These are phyloP conservation scores for Pristionchus fissidentatus DNA, from an alignment of 2,888 invertebrate genomes.

Conservation along the genomic window DNA sequence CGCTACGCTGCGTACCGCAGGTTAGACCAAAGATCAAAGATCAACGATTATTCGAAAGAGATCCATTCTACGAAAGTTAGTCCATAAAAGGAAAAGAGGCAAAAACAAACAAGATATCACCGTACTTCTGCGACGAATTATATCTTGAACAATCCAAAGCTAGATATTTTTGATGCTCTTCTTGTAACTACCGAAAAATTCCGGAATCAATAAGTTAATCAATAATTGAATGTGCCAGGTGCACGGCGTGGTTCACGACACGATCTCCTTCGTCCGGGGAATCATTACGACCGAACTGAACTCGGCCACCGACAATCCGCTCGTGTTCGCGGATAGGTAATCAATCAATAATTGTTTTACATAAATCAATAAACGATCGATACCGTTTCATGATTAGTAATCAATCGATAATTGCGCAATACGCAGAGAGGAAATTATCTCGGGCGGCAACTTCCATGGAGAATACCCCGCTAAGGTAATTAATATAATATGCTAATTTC, in stretches of 20 bases:
- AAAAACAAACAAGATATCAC: too few relatives aligned
- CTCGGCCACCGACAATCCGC: slow-evolving; percentile 78
- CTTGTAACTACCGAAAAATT: not conserved
- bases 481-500: not conserved
- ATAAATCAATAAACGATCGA: not conserved
- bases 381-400: slow-evolving; percentile 67
- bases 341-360: not conserved
- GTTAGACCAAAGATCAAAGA: slow-evolving; percentile 51
- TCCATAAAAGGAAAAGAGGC: too few relatives aligned
- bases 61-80: too few relatives aligned
- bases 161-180: slow-evolving; percentile 12
- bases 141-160: too few relatives aligned
- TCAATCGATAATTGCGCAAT: too few relatives aligned
- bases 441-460: slow-evolving; percentile 84
- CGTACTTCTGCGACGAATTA: too few relatives aligned
- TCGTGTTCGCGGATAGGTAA: slow-evolving; percentile 78
- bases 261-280: slow-evolving; percentile 81
- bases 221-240: slow-evolving; percentile 77
- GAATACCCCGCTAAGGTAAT: slow-evolving; percentile 83
- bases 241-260: slow-evolving; percentile 83
- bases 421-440: slow-evolving; percentile 82
- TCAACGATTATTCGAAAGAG: too few relatives aligned
- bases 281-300: slow-evolving; percentile 82
- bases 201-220: not conserved
- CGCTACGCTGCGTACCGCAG: slow-evolving; percentile 82